Base-by-base conservation (phyloP, 2,888 invertebrate species). In the Andricus curvator region DNA sequence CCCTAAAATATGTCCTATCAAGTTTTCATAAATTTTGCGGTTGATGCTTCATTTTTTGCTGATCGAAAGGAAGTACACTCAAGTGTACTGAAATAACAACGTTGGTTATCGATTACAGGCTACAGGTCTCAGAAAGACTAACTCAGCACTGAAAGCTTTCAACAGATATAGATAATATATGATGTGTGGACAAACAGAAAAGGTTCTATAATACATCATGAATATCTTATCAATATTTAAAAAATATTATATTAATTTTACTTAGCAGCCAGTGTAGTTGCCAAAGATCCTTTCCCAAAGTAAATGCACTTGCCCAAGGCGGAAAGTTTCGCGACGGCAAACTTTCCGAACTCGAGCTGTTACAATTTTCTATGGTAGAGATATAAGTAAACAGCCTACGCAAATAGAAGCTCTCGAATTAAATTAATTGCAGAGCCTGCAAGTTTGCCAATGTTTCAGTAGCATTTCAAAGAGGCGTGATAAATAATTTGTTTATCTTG, bases 111-210 rank as follows among this genome's bases (percentile, higher is more conserved):
- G 62, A 62, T 62, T 62, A 25, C 62, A 25, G 22, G 62, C 62
- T 62, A 62, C 62, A 62, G 15, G 25, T 62, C 62, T 62, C 13
- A 62, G 62, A 62, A 25, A 25, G 62, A 62, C 22, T 1, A 25
- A 25, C 62, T 62, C 62, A 62, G 60, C 60, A 60, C 62, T 62
- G 25, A 62, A 62, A 56, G n/a, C n/a, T 56, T 56, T 56, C n/a
- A n/a, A 56, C n/a, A 51, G 62, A 13, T 25, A 62, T 9, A 8
- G 37, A 37, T 25, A 17, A 56, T 56, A 11, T 11, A 25, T 25
- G 62, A 25, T 5, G 15, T 62, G 1, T 25, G 15, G 2, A 15
- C 15, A 25, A 15, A 25, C 5, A 11, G 62, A 22, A 44, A 15
- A 44, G 0, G 44, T 44, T 15, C 44, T 44, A 48, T 17, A 48